Conservation (phyloP, 2,113 vertebrate species). For the Nibea albiflora region DNA sequence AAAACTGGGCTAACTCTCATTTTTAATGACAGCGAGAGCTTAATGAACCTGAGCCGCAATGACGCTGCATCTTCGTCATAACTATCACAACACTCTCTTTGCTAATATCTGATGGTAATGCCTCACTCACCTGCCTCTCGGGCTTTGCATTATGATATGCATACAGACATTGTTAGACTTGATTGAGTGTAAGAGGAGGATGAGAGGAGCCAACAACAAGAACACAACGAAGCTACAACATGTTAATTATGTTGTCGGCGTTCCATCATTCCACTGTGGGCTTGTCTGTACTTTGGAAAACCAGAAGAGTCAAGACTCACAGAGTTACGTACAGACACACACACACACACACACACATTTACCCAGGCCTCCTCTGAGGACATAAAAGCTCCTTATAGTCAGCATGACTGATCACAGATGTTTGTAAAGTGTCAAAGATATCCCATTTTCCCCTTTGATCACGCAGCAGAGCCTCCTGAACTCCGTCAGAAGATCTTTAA, state of each 20-base stretch:
- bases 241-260: too few species aligned
- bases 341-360: background rate
- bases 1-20: too few species aligned
- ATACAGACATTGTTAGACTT: background rate
- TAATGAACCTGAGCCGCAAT: background rate
- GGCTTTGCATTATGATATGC: background rate
- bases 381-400: constrained; percentile 26
- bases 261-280: background rate
- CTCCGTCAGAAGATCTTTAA: constrained; percentile 40
- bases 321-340: constrained; percentile 14
- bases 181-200: background rate
- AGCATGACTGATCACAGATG: constrained; percentile 31
- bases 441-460: constrained; percentile 46
- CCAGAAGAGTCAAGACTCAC: background rate
- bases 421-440: constrained; percentile 36
- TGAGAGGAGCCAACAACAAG: background rate
- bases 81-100: background rate
- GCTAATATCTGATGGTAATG: background rate
- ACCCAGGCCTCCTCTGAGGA: background rate
- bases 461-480: constrained; percentile 16
- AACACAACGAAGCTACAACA: background rate
- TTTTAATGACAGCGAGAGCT: too few species aligned
- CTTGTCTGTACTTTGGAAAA: background rate
- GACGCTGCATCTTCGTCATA: background rate
- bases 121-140: background rate